Base-by-base conservation (phyloP, 2,888 invertebrate species). In the Artemia sinica region DNA sequence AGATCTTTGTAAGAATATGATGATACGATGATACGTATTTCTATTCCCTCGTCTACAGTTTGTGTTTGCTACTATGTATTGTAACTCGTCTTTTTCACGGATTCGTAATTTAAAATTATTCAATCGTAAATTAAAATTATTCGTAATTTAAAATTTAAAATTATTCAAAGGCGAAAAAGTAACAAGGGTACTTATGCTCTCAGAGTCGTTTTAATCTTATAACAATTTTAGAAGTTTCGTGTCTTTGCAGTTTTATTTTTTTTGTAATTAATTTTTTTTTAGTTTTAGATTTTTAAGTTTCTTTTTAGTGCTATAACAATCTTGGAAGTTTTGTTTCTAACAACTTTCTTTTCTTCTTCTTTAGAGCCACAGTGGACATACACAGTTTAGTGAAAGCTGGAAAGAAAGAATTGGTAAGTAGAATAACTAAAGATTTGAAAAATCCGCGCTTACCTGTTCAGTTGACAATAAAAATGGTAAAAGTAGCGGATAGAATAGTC, bases 281-380 rank as follows among this genome's bases (percentile, higher is more conserved):
- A 1, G 18, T 41, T 41, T 41, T 41, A 28, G 2, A 58, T n/a
- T n/a, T 58, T 5, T 58, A 65, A 65, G 12, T 28, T n/a, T 65
- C 8, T 65, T 14, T 28, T 65, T 65, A 65, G 5, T 13, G 18
- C 4, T 28, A 65, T 65, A 28, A 6, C 6, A 12, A 11, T 67
- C 51, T 50, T 11, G 13, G 11, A 48, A 28, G 8, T 28, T n/a
- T 68, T 50, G 8, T 52, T 65, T 49, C n/a, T 58, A 69, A 18
- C 18, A 63, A 67, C 48, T 18, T 50, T 63, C 65, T 69, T 63
- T 68, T 71, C 69, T 70, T 72, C 70, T 78, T 80, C 70, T 78
- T 12, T 51, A 88, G 88, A 78, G 86, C 87, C 41, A 84, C 85
- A 6, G 80, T 88, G 71, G 88, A 88, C 77, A 84, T 89, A 67